A percentile compares a stretch with the other conserved stretches of the same genome.
Evolutionary conservation across 2,797 vertebrate genomes (phyloP).

Genomic region (Steatocranus sp.): DNA sequence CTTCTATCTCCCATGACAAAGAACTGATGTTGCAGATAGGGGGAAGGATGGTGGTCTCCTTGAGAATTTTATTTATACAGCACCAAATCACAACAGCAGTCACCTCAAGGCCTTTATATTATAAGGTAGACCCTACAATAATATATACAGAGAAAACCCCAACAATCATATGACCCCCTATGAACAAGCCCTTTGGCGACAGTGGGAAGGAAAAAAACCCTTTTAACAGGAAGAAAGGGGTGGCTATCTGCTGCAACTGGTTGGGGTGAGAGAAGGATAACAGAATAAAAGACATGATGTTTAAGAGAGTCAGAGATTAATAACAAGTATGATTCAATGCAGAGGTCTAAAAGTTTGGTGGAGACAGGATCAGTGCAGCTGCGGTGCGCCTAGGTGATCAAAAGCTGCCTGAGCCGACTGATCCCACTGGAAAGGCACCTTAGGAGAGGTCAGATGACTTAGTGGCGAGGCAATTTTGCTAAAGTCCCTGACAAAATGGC

Average conservation of each 20-base stretch:
- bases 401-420: not conserved
- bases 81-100: too few species aligned
- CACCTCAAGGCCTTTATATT: too few species aligned
- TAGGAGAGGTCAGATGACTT: not conserved
- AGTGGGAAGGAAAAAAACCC: fast-evolving
- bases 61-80: not conserved
- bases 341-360: not conserved
- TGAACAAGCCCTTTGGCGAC: not conserved
- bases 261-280: not conserved
- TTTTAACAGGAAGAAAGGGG: not conserved
- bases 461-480: not conserved
- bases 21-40: fast-evolving
- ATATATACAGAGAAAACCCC: not conserved
- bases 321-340: not conserved
- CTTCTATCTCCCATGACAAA: not conserved
- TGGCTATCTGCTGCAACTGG: not conserved
- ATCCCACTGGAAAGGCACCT: not conserved
- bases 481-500: not conserved
- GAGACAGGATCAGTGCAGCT: not conserved
- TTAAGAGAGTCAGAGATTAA: not conserved
- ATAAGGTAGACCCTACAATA: not conserved
- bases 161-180: not conserved
- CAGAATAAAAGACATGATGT: not conserved
- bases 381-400: not conserved
- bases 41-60: not conserved